These are phyloP conservation scores for Pseudopleuronectes americanus DNA, from an alignment of 2,797 vertebrate species.

Conservation along the genomic window DNA sequence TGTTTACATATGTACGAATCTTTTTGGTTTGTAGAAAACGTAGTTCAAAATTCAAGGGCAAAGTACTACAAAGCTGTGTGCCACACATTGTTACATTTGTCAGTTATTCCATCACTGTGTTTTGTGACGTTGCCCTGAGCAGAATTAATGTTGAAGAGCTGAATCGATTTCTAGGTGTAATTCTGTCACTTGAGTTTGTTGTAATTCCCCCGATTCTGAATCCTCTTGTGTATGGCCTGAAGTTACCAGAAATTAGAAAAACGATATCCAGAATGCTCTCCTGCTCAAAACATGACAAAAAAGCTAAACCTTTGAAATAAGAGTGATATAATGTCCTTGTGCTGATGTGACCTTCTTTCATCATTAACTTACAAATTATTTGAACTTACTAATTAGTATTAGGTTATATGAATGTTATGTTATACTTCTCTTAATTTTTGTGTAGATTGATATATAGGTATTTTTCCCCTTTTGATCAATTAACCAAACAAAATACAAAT, in stretches of 20 bases:
- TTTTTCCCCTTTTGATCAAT: no score
- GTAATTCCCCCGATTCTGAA: conserved; percentile 72
- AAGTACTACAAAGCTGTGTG: conserved; percentile 64
- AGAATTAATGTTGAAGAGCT: conserved; percentile 50
- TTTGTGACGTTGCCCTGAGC: conserved; percentile 67
- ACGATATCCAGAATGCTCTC: conserved; percentile 34
- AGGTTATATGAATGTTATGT: no score
- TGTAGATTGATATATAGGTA: no score
- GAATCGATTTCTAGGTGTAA: conserved; percentile 55
- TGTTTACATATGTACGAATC: conserved; percentile 63
- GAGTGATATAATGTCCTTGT: neutral
- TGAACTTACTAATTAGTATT: no score
- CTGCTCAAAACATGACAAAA: neutral
- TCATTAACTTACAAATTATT: neutral
- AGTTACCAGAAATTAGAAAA: conserved; percentile 70
- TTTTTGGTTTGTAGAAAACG: conserved; percentile 55
- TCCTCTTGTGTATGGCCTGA: conserved; percentile 73
- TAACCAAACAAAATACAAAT: no score
- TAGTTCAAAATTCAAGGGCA: conserved; percentile 50
- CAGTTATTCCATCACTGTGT: conserved; percentile 62
- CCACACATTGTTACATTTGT: conserved; percentile 67
- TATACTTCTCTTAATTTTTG: no score
- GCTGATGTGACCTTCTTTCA: neutral
- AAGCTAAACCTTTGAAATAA: neutral
- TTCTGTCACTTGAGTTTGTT: conserved; percentile 74